Evolutionary conservation across 2,888 invertebrate genomes (phyloP).

Genomic region (Pyrochroa serraticornis): DNA sequence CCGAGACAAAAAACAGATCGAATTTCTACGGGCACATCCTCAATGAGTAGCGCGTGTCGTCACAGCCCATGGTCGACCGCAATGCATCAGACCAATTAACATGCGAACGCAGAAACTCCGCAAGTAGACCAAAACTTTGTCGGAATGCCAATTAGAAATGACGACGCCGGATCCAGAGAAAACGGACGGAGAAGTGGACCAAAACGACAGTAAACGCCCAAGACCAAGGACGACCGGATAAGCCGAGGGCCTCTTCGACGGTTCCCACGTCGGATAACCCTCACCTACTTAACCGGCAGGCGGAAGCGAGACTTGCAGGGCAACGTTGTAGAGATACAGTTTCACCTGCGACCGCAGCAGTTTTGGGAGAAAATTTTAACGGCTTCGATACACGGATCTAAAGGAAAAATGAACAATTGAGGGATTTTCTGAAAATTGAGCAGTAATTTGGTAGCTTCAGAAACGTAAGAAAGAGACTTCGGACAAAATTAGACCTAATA

Average conservation of each 20-base stretch:
- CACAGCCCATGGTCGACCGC: conserved; percentile 35
- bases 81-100: conserved; percentile 39
- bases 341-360: too few relatives aligned
- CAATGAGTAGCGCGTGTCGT: conserved; percentile 43
- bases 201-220: conserved; percentile 37
- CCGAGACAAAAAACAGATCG: conserved; percentile 51
- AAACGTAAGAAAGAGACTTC: too few relatives aligned
- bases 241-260: conserved; percentile 11
- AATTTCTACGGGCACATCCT: conserved; percentile 46
- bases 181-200: conserved; percentile 21
- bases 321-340: too few relatives aligned
- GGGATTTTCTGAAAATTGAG: too few relatives aligned
- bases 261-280: conserved; percentile 20
- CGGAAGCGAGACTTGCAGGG: neutral
- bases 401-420: too few relatives aligned
- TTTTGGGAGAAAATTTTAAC: too few relatives aligned
- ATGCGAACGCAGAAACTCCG: conserved; percentile 41
- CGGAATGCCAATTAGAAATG: conserved; percentile 38
- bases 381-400: too few relatives aligned
- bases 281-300: conserved; percentile 32
- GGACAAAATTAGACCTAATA: too few relatives aligned
- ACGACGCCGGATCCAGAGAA: conserved; percentile 2
- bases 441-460: too few relatives aligned
- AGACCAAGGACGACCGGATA: conserved; percentile 39
- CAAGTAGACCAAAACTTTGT: conserved; percentile 53